A percentile compares a stretch with the other conserved stretches of the same genome.
Evolutionary conservation across 1,140 invertebrate genomes (phyloP).

Genomic region (Agrilus planipennis): DNA sequence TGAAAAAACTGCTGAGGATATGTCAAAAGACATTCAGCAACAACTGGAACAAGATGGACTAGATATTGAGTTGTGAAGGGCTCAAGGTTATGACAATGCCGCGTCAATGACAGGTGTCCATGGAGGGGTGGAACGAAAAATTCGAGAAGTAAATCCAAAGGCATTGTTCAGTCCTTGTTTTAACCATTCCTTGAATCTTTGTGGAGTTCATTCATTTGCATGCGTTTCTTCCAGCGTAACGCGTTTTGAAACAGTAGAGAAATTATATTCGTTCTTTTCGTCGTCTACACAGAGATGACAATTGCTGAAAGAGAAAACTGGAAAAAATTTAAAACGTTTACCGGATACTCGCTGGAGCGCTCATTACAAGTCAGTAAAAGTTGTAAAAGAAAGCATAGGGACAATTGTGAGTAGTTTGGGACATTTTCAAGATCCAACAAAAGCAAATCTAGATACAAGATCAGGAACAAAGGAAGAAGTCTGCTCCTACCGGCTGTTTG

Average conservation of each 20-base stretch:
- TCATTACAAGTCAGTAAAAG: no score
- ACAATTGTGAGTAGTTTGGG: no score
- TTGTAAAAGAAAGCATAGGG: no score
- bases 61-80: neutral
- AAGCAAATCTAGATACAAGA: no score
- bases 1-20: conserved; percentile 1
- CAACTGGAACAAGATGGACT: neutral
- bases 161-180: neutral
- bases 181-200: conserved; percentile 1
- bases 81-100: conserved; percentile 2
- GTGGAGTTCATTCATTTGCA: conserved; percentile 1
- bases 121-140: conserved; percentile 2
- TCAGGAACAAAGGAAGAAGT: no score
- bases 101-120: neutral
- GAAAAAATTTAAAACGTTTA: no score
- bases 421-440: no score
- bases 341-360: no score
- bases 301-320: conserved; percentile 1
- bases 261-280: conserved; percentile 2
- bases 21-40: neutral
- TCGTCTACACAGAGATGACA: conserved; percentile 4
- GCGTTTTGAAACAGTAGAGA: conserved; percentile 1
- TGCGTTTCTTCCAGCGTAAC: conserved; percentile 2
- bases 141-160: conserved; percentile 1
- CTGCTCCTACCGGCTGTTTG: no score